A percentile compares a stretch with the other conserved stretches of the same genome.
Conservation (phyloP, 2,113 vertebrate species). For the Sebastes schlegelii region DNA sequence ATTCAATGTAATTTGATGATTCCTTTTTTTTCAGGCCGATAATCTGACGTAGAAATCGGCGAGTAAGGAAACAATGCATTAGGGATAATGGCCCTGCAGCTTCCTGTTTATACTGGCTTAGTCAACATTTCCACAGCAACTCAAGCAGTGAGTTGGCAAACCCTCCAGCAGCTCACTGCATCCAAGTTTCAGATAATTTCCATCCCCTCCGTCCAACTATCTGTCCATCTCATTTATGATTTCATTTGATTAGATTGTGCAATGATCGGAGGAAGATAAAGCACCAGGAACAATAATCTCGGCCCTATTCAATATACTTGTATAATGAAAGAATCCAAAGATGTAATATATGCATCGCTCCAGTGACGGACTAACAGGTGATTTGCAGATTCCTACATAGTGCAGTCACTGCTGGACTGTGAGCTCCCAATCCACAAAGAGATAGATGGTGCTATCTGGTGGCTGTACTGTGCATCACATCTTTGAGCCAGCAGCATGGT, state of each 20-base stretch:
- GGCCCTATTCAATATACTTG: neutral
- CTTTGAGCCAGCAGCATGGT: too few relatives aligned
- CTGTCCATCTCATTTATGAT: neutral
- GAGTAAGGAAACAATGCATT: slow-evolving; percentile 23
- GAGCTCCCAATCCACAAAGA: slow-evolving; percentile 11
- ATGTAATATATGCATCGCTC: neutral
- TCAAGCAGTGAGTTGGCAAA: neutral
- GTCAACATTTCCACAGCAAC: slow-evolving; percentile 24
- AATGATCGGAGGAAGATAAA: neutral
- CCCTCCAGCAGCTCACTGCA: neutral
- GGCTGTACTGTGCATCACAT: slow-evolving; percentile 47
- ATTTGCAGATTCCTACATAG: neutral
- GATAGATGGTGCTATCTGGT: slow-evolving; percentile 59
- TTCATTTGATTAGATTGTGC: neutral
- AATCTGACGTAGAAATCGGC: neutral
- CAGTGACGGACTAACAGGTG: neutral
- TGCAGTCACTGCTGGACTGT: neutral
- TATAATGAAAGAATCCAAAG: neutral
- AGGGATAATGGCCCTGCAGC: slow-evolving; percentile 14
- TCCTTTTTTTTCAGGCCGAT: neutral
- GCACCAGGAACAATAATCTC: neutral
- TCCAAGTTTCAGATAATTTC: slow-evolving; percentile 7
- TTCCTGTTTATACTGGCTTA: slow-evolving; percentile 28
- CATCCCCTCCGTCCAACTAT: neutral
- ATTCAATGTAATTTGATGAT: slow-evolving; percentile 7